Percentiles rank a stretch among this genome's conserved stretches.
These are phyloP conservation scores for Gopherus evgoodei DNA, from an alignment of 2,113 vertebrate genomes.

Conservation along the genomic window DNA sequence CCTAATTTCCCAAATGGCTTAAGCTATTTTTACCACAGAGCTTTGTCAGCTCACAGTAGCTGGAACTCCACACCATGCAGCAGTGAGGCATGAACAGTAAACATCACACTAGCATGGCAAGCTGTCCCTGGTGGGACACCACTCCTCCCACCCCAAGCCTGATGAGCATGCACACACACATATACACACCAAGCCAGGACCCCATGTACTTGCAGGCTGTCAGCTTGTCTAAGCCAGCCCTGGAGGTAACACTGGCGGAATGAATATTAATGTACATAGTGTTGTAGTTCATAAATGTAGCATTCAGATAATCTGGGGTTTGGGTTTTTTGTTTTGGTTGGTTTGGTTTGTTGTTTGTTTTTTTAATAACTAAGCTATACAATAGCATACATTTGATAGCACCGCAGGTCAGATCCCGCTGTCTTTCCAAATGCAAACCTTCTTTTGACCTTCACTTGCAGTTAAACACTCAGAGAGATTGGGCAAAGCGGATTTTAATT, in stretches of 20 bases:
- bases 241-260: background rate
- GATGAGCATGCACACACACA: background rate
- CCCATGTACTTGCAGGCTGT: background rate
- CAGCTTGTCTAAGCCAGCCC: rapidly evolving
- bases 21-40: constrained; percentile 26
- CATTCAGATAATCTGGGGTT: background rate
- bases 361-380: background rate
- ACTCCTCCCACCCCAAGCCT: background rate
- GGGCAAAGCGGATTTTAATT: constrained; percentile 39
- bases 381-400: background rate
- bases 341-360: background rate
- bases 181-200: background rate
- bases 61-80: background rate
- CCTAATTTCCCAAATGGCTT: background rate
- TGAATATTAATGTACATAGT: background rate
- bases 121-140: background rate
- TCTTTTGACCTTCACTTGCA: constrained; percentile 22
- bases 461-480: background rate
- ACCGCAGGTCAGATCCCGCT: background rate
- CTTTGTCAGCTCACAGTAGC: constrained; percentile 20
- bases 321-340: background rate
- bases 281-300: background rate
- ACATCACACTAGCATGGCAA: background rate
- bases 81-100: background rate
- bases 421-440: background rate